Percentiles rank a stretch among this genome's conserved stretches.
Evolutionary conservation across 2,888 invertebrate species (phyloP).

Genomic region (Diarsia mendica): DNA sequence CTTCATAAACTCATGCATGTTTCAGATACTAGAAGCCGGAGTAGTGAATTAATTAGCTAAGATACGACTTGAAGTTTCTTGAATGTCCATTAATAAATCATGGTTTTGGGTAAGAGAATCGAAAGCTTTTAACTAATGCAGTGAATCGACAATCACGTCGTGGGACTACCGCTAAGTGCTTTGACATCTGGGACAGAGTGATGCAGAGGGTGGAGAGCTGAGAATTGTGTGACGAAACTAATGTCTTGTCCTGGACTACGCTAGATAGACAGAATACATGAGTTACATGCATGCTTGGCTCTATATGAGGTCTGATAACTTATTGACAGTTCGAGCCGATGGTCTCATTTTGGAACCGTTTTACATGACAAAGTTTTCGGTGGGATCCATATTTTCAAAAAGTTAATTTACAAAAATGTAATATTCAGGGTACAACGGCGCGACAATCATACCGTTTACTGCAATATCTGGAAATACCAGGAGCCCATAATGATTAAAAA

Average conservation of each 20-base stretch:
- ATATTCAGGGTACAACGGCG: too few species aligned
- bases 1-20: slow-evolving; percentile 1
- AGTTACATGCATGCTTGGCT: too few species aligned
- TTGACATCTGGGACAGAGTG: neutral
- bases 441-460: too few species aligned
- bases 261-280: neutral
- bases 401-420: too few species aligned
- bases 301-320: too few species aligned
- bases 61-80: neutral
- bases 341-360: too few species aligned
- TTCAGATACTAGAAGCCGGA: neutral
- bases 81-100: slow-evolving; percentile 13
- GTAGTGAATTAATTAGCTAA: neutral
- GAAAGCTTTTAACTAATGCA: neutral
- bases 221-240: too few species aligned
- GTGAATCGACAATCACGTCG: neutral
- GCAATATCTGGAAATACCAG: too few species aligned
- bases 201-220: neutral
- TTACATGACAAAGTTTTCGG: too few species aligned
- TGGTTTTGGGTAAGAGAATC: neutral
- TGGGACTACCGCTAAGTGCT: neutral
- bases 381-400: too few species aligned
- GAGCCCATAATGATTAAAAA: too few species aligned
- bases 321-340: too few species aligned
- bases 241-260: neutral